Evolutionary conservation across 53 echinoderm and acorn worm genomes (phyloP).

Genomic region (Hippasteria phrygiana): DNA sequence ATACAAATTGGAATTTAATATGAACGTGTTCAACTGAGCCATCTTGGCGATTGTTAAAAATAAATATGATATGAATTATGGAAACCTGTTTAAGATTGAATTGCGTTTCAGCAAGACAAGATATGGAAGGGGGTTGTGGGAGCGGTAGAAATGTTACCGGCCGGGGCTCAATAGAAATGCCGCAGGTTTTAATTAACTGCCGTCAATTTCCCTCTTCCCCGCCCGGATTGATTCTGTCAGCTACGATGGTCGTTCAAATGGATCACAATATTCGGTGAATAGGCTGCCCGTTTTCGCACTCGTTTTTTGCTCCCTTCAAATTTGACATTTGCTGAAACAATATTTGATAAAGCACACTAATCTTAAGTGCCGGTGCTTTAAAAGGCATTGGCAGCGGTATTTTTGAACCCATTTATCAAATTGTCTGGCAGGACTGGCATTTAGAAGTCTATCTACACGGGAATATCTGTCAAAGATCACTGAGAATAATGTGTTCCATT

Average conservation of each 20-base stretch:
- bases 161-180: constrained; percentile 21
- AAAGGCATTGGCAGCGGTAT: background rate
- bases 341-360: background rate
- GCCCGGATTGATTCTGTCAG: constrained; percentile 38
- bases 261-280: constrained; percentile 29
- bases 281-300: constrained; percentile 5
- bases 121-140: background rate
- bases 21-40: no score
- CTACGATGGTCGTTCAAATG: constrained; percentile 23
- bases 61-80: no score
- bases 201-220: background rate
- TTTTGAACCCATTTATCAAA: background rate
- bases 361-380: background rate
- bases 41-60: no score
- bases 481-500: no score
- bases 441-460: background rate
- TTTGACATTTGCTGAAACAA: background rate
- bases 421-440: background rate
- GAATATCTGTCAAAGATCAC: background rate
- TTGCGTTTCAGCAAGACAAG: background rate
- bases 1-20: no score
- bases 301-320: background rate
- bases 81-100: no score
- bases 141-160: background rate
- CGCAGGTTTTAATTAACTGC: constrained; percentile 40